Percentiles rank a stretch among this genome's conserved stretches.
These are phyloP conservation scores for Scrobipalpa atriplicella DNA, from an alignment of 2,888 invertebrate species.

Conservation along the genomic window DNA sequence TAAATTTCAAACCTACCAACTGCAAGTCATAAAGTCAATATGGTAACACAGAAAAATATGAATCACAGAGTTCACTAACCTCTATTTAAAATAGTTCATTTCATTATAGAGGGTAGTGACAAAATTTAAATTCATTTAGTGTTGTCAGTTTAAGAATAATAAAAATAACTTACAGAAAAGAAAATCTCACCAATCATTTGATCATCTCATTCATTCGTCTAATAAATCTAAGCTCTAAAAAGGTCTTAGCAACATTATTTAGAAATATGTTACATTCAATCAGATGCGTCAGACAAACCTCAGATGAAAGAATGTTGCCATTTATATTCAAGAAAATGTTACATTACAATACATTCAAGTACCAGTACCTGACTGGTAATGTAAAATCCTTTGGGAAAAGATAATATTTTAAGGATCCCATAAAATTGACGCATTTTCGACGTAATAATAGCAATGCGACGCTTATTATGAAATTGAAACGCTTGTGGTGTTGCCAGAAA, in stretches of 20 bases:
- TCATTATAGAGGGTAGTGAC: too few species aligned
- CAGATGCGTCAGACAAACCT: not conserved
- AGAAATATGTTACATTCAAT: not conserved
- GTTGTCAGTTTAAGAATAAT: not conserved
- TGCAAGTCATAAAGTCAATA: not conserved
- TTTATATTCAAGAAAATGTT: not conserved
- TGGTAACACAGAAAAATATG: not conserved
- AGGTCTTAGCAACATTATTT: not conserved
- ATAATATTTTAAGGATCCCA: too few species aligned
- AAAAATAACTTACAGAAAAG: not conserved
- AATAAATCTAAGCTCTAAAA: constrained; percentile 3
- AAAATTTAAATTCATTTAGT: not conserved
- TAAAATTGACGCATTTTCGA: too few species aligned
- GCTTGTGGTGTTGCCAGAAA: not conserved
- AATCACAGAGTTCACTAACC: not conserved
- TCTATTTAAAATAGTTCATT: not conserved
- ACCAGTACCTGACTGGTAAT: too few species aligned
- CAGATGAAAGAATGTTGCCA: not conserved
- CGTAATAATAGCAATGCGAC: too few species aligned
- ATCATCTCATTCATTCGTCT: constrained; percentile 12
- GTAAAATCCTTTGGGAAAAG: too few species aligned
- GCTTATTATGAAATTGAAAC: too few species aligned
- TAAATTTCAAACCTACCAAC: not conserved
- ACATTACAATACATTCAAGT: too few species aligned
- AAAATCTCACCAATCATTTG: not conserved